Evolutionary conservation across 2,113 vertebrate genomes (phyloP).

Genomic region (Catagonus wagneri): DNA sequence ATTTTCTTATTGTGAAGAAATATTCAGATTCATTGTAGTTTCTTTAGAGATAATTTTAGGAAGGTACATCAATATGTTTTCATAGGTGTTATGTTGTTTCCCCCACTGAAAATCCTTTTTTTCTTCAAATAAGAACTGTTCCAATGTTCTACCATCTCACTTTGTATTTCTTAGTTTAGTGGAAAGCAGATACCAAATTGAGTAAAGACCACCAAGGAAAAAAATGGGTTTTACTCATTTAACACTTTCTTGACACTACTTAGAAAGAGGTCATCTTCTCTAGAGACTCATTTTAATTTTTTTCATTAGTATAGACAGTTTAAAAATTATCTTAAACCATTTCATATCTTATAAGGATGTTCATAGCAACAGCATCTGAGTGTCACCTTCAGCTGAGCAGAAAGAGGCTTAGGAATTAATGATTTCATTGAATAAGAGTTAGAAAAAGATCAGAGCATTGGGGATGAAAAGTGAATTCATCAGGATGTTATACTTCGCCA

Average conservation of each 20-base stretch:
- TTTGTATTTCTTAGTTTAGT: background rate
- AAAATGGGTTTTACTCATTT: background rate
- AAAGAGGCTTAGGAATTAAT: background rate
- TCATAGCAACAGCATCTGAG: background rate
- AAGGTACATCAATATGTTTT: background rate
- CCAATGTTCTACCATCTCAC: background rate
- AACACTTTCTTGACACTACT: constrained; percentile 19
- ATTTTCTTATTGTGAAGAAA: background rate
- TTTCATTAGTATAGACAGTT: constrained; percentile 7
- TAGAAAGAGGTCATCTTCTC: background rate
- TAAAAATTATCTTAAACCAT: constrained; percentile 19
- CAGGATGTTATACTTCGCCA: background rate
- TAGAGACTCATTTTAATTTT: background rate
- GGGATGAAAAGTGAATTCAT: background rate
- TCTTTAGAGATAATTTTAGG: background rate
- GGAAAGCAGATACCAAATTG: background rate
- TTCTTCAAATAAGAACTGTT: background rate
- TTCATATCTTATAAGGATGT: background rate
- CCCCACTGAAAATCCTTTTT: background rate
- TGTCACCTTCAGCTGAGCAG: background rate
- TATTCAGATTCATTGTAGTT: background rate
- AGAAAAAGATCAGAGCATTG: background rate
- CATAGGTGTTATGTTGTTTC: background rate
- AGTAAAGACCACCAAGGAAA: background rate
- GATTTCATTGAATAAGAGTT: constrained; percentile 3